These are phyloP conservation scores for Leptopilina syphax DNA, from an alignment of 2,888 invertebrate species.

Conservation along the genomic window DNA sequence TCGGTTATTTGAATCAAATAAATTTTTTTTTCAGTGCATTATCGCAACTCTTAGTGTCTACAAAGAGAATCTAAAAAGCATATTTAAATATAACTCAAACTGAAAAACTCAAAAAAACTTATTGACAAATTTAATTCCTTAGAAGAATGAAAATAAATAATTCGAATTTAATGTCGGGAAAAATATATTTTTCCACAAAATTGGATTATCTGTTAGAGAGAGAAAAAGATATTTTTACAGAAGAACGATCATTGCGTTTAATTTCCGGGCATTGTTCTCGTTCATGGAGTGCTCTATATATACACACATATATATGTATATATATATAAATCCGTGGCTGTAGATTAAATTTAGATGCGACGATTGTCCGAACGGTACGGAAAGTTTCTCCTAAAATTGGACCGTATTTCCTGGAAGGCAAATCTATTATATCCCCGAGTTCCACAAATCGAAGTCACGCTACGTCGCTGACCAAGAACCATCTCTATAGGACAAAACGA, in stretches of 20 bases:
- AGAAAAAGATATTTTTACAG: not conserved
- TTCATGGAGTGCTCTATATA: not conserved
- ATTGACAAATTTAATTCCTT: not conserved
- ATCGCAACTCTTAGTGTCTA: no score
- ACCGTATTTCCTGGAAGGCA: slow-evolving; percentile 37
- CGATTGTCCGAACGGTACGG: slow-evolving; percentile 28
- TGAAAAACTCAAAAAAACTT: no score
- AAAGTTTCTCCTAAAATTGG: slow-evolving; percentile 36
- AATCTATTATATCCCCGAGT: slow-evolving; percentile 35
- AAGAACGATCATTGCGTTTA: not conserved
- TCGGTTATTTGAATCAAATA: no score
- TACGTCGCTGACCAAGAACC: slow-evolving; percentile 37
- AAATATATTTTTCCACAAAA: not conserved
- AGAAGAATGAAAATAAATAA: no score
- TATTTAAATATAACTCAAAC: no score
- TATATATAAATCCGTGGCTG: slow-evolving; percentile 18
- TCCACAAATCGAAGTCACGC: slow-evolving; percentile 40
- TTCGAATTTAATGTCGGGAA: no score
- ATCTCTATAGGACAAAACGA: slow-evolving; percentile 29
- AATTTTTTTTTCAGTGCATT: no score
- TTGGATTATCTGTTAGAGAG: no score
- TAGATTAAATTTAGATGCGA: slow-evolving; percentile 37
- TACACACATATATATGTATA: no score
- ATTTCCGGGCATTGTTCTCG: slow-evolving; percentile 24
- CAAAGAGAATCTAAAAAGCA: no score